Conservation (phyloP, 1,140 invertebrate genomes). For the Stegodyphus dumicola region DNA sequence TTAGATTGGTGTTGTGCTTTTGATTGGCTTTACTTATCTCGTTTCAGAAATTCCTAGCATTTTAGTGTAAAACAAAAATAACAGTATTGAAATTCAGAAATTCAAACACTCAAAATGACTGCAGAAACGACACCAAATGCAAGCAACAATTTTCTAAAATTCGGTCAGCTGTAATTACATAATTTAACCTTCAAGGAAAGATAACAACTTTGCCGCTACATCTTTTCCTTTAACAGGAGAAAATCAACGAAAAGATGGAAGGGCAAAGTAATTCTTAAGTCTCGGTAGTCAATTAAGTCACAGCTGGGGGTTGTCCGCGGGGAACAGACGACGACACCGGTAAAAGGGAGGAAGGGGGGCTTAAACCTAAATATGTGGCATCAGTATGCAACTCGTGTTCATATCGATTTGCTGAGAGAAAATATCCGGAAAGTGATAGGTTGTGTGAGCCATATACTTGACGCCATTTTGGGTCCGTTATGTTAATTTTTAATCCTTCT, state of each 20-base stretch:
- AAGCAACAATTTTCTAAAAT: not conserved
- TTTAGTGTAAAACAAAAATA: too few species aligned
- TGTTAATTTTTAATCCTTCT: too few species aligned
- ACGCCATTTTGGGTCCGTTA: not conserved
- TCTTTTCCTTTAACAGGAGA: not conserved
- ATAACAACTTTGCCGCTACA: not conserved
- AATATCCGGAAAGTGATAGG: not conserved
- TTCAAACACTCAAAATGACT: too few species aligned
- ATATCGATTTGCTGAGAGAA: constrained; percentile 33
- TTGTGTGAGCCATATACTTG: too few species aligned
- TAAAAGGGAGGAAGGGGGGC: constrained; percentile 7
- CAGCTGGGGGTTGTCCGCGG: constrained; percentile 21
- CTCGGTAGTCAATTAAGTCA: constrained; percentile 52
- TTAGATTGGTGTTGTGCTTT: too few species aligned
- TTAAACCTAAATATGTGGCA: constrained; percentile 54
- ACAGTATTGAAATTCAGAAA: too few species aligned
- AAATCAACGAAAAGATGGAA: not conserved
- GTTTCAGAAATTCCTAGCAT: too few species aligned
- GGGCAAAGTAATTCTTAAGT: not conserved
- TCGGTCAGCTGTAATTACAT: constrained; percentile 19
- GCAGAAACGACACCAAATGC: too few species aligned
- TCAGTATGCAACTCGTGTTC: constrained; percentile 56
- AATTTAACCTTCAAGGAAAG: constrained; percentile 15
- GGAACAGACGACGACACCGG: constrained; percentile 7
- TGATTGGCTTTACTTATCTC: too few species aligned